Conservation (phyloP, 23 tunicate species). For the Trididemnum nubilum region DNA sequence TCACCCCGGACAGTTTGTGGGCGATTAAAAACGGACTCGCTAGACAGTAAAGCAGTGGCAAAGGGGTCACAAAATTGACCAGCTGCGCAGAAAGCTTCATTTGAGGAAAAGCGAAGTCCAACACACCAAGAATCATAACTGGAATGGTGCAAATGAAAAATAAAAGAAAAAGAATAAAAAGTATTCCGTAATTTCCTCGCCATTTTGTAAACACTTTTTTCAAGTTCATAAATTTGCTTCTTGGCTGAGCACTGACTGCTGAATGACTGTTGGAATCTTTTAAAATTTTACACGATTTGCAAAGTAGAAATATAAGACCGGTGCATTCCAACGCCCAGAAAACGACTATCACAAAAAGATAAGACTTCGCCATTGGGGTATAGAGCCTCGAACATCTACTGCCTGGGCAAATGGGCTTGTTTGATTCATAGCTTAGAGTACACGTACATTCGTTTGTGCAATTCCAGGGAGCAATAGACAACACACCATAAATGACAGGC, state of each 20-base stretch:
- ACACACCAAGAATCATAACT: conserved; percentile 51
- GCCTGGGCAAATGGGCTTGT: conserved; percentile 53
- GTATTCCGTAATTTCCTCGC: not conserved
- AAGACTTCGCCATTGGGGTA: conserved; percentile 92
- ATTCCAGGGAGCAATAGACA: conserved; percentile 90
- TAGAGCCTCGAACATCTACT: conserved; percentile 60
- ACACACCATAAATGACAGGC: conserved; percentile 64
- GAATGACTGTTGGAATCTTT: conserved; percentile 2
- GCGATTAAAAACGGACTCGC: conserved; percentile 74
- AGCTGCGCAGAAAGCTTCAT: conserved; percentile 31
- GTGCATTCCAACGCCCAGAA: conserved; percentile 76
- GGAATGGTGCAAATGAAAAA: conserved; percentile 83
- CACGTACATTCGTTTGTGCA: conserved; percentile 74
- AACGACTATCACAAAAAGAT: conserved; percentile 68
- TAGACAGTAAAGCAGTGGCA: conserved; percentile 79
- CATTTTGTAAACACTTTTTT: not conserved
- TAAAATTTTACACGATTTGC: conserved; percentile 42
- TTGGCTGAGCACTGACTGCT: not conserved
- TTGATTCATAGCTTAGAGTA: conserved; percentile 59
- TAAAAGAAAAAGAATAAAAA: conserved; percentile 43
- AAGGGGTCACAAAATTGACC: conserved; percentile 70
- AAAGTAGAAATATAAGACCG: conserved; percentile 51
- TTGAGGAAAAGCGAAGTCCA: conserved; percentile 55
- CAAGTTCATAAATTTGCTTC: not conserved
- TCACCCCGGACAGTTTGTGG: conserved; percentile 59